Conservation (phyloP, 2,888 invertebrate genomes). For the Tachina grossa region DNA sequence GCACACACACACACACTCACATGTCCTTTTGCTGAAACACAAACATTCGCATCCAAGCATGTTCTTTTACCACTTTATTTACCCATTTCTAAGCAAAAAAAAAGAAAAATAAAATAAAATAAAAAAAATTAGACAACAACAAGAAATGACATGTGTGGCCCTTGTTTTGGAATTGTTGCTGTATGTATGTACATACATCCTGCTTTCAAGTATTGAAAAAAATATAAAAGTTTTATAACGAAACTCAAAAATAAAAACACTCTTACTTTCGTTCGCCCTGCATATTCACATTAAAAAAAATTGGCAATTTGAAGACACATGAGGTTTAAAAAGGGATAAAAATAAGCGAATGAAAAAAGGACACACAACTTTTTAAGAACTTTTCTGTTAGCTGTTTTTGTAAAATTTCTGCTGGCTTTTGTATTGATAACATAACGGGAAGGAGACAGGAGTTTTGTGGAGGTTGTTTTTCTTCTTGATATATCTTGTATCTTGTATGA, state of each 20-base stretch:
- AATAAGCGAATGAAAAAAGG: conserved; percentile 29
- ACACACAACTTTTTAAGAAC: conserved; percentile 13
- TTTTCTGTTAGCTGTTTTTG: conserved; percentile 44
- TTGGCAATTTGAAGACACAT: conserved; percentile 32
- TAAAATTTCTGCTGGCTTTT: conserved; percentile 25
- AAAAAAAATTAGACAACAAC: conserved; percentile 29
- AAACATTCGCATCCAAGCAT: conserved; percentile 5
- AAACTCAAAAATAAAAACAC: conserved; percentile 46
- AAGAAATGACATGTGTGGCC: conserved; percentile 68
- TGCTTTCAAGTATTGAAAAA: conserved; percentile 61
- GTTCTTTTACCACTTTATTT: conserved; percentile 23
- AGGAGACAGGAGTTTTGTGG: conserved; percentile 44
- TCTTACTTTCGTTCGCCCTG: background rate
- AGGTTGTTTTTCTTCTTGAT: conserved; percentile 42
- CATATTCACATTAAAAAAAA: conserved; percentile 8
- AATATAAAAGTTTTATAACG: conserved; percentile 67
- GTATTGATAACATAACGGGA: conserved; percentile 5
- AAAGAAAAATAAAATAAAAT: background rate
- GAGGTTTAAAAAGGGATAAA: conserved; percentile 59
- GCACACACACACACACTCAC: background rate
- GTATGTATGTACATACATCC: background rate
- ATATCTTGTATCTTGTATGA: conserved; percentile 20
- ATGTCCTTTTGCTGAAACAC: conserved; percentile 3
- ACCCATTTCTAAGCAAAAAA: conserved; percentile 37
- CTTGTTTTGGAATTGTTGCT: conserved; percentile 35